These are phyloP conservation scores for Platycheirus albimanus DNA, from an alignment of 2,888 invertebrate species.

Conservation along the genomic window DNA sequence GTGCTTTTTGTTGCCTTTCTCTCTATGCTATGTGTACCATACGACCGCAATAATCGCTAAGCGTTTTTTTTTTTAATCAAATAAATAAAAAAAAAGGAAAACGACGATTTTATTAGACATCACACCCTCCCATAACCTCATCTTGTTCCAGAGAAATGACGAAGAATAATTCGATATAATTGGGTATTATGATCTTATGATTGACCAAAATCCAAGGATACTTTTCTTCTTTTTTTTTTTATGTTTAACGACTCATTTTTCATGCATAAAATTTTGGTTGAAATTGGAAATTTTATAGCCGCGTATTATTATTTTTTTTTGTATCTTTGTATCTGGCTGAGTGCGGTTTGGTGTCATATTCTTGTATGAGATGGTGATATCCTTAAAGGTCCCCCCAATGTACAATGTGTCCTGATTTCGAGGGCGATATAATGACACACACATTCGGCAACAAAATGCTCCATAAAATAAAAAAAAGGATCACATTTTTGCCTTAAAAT, in stretches of 20 bases:
- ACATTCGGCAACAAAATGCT: no score
- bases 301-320: conserved; percentile 8
- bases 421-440: conserved; percentile 11
- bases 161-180: conserved; percentile 58
- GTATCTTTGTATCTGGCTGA: background rate
- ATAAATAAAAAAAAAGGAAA: conserved; percentile 6
- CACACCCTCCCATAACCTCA: no score
- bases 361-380: conserved; percentile 13
- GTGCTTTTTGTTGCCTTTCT: conserved; percentile 12
- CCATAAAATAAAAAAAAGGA: conserved; percentile 16
- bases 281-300: conserved; percentile 61
- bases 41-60: conserved; percentile 31
- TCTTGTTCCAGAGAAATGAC: background rate
- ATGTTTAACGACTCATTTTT: conserved; percentile 13
- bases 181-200: conserved; percentile 39
- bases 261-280: conserved; percentile 57
- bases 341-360: conserved; percentile 29
- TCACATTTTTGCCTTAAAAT: conserved; percentile 11
- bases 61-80: conserved; percentile 36
- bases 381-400: background rate
- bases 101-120: background rate
- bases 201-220: conserved; percentile 13
- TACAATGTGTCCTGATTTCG: conserved; percentile 15
- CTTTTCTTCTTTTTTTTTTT: background rate
- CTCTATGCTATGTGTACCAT: conserved; percentile 37